Evolutionary conservation across 2,888 invertebrate genomes (phyloP).

Genomic region (Pristionchus arcanus): DNA sequence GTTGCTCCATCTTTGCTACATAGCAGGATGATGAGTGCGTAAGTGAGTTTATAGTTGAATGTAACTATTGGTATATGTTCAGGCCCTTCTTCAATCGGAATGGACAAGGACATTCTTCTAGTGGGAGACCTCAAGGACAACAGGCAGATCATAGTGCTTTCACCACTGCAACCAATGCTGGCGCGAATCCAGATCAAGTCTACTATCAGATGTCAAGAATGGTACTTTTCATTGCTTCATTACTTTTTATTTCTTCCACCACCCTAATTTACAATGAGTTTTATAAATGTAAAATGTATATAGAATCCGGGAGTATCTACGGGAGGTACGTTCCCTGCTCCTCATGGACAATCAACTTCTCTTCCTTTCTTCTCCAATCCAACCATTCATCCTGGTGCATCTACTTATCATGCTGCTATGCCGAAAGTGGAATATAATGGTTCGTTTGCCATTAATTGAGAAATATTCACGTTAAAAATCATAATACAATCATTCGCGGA

Average conservation of each 20-base stretch:
- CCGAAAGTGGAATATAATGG: slow-evolving; percentile 33
- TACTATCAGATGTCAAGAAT: slow-evolving; percentile 54
- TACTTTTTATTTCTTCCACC: background rate
- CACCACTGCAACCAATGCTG: slow-evolving; percentile 26
- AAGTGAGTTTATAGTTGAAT: background rate
- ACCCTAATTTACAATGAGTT: background rate
- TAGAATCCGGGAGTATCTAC: background rate
- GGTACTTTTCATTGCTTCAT: background rate
- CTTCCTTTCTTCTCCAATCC: slow-evolving; percentile 39
- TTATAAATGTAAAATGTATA: too few relatives aligned
- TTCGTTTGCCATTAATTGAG: background rate
- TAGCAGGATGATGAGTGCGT: slow-evolving; percentile 47
- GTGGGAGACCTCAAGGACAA: slow-evolving; percentile 1
- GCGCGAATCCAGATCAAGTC: background rate
- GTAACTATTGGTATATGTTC: too few relatives aligned
- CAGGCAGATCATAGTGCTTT: slow-evolving; percentile 20
- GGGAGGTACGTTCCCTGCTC: background rate
- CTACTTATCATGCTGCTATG: background rate
- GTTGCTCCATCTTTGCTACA: background rate
- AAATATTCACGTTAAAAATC: too few relatives aligned
- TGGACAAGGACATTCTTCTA: background rate
- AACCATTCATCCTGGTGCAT: background rate
- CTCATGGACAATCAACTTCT: background rate
- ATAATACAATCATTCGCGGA: too few relatives aligned
- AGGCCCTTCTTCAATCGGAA: slow-evolving; percentile 48